Evolutionary conservation across 2,113 vertebrate species (phyloP).

Genomic region (Oreochromis aureus): DNA sequence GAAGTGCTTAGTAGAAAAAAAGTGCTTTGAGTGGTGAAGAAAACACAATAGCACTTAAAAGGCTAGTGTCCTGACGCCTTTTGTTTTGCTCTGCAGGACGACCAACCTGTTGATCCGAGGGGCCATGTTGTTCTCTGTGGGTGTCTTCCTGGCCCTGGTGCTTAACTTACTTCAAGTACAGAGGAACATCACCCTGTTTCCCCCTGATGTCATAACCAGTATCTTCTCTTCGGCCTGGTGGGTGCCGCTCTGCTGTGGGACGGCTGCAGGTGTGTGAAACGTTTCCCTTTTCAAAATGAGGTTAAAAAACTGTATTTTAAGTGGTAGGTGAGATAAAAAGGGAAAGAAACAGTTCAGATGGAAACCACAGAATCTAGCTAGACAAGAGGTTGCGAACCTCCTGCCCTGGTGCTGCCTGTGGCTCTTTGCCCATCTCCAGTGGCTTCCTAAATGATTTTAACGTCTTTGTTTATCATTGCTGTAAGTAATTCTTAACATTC

Average conservation of each 20-base stretch:
- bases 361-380: background rate
- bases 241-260: slow-evolving; percentile 91
- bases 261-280: slow-evolving; percentile 80
- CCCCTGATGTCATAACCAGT: slow-evolving; percentile 90
- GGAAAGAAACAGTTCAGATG: background rate
- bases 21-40: background rate
- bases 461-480: background rate
- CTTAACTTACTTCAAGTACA: slow-evolving; percentile 95
- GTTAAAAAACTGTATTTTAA: background rate
- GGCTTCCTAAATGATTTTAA: background rate
- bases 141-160: slow-evolving; percentile 89
- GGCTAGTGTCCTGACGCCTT: background rate
- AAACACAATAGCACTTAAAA: background rate
- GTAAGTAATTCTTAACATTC: background rate
- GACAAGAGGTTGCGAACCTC: background rate
- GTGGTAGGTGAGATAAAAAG: background rate
- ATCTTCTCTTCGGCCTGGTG: slow-evolving; percentile 96
- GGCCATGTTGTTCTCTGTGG: slow-evolving; percentile 86
- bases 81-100: slow-evolving; percentile 28
- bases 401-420: background rate
- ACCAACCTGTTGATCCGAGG: slow-evolving; percentile 87
- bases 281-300: background rate
- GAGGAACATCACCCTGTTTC: slow-evolving; percentile 94
- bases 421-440: background rate
- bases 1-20: background rate